phyloP scores from a whole-genome alignment of 2,888 invertebrate genomes.

The Imbricaverruca yamaguchii region DNA sequence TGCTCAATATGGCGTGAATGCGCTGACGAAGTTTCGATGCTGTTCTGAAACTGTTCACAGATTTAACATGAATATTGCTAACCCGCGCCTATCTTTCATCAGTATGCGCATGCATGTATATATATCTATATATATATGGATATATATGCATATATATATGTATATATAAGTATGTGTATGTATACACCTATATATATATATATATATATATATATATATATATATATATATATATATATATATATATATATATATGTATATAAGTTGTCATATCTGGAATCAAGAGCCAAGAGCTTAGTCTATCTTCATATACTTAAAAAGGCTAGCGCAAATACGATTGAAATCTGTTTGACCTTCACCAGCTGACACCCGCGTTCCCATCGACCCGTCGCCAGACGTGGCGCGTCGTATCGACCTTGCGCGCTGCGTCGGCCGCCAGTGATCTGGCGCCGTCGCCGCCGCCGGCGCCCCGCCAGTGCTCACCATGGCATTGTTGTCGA shows the following conservation, averaged over 20 bases:
- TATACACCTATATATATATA: neutral
- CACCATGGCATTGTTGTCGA: constrained; percentile 89
- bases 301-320: no score
- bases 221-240: constrained; percentile 11
- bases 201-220: constrained; percentile 7
- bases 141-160: neutral
- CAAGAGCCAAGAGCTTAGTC: no score
- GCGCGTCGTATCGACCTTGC: neutral
- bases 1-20: no score
- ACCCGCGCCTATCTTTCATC: no score
- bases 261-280: neutral
- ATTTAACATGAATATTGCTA: no score
- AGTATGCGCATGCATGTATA: neutral
- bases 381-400: no score
- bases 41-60: no score
- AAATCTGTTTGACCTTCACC: no score
- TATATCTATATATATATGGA: neutral
- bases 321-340: no score
- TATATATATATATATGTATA: constrained; percentile 20
- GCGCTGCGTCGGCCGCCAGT: neutral
- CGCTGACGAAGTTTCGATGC: no score
- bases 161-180: neutral
- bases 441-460: neutral
- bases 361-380: no score
- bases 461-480: constrained; percentile 35